Conservation (phyloP, 2,888 invertebrate species). For the Aspidiotus rigidus region DNA sequence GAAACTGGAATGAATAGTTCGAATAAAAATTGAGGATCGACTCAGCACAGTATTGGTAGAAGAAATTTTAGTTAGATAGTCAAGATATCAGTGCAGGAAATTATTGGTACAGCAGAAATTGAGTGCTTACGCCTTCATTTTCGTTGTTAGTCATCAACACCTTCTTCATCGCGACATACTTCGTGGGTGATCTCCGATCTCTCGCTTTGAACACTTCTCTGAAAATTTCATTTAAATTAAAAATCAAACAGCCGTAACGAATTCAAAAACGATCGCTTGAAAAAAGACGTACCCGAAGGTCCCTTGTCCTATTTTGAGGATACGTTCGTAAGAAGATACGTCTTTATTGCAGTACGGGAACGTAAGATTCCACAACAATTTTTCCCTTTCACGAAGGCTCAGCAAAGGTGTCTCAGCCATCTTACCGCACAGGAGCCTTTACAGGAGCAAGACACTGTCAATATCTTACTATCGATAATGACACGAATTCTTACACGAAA, state of each 20-base stretch:
- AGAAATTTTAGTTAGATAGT: too few species aligned
- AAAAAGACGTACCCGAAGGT: slow-evolving; percentile 73
- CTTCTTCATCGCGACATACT: slow-evolving; percentile 96
- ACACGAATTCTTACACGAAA: too few species aligned
- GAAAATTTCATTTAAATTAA: slow-evolving; percentile 37
- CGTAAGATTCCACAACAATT: slow-evolving; percentile 68
- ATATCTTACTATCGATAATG: too few species aligned
- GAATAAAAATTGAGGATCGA: not conserved
- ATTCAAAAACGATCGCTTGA: not conserved
- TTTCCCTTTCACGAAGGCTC: slow-evolving; percentile 44
- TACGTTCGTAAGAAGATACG: too few species aligned
- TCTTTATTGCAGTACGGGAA: slow-evolving; percentile 85
- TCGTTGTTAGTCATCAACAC: slow-evolving; percentile 99
- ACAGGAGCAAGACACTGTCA: not conserved
- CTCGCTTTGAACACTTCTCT: slow-evolving; percentile 97
- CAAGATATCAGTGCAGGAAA: too few species aligned
- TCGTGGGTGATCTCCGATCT: slow-evolving; percentile 73
- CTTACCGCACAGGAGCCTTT: not conserved
- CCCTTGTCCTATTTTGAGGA: slow-evolving; percentile 99
- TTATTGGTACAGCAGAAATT: not conserved
- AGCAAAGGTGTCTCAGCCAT: too few species aligned
- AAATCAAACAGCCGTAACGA: not conserved
- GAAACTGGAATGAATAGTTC: slow-evolving; percentile 60
- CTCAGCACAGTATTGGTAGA: not conserved
- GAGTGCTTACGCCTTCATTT: slow-evolving; percentile 77